Percentiles rank a stretch among this genome's conserved stretches.
Evolutionary conservation across 1,140 invertebrate genomes (phyloP).

Genomic region (Propsilocerus akamusi): DNA sequence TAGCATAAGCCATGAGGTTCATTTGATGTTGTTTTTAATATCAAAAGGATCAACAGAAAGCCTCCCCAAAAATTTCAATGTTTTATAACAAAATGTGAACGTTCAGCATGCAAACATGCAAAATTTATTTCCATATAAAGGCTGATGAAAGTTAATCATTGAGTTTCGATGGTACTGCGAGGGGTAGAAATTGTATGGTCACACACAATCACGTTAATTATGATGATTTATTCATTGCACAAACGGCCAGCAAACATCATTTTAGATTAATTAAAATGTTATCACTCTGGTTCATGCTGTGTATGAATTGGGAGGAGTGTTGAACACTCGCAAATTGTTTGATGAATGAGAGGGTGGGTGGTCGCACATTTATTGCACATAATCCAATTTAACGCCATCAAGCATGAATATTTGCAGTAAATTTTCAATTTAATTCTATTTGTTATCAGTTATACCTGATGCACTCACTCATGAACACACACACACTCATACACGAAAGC

Average conservation of each 20-base stretch:
- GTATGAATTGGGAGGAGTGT: too few relatives aligned
- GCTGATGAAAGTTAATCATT: too few relatives aligned
- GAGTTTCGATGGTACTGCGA: too few relatives aligned
- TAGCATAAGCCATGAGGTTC: not conserved
- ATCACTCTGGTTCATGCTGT: too few relatives aligned
- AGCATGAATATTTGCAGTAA: not conserved
- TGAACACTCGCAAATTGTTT: not conserved
- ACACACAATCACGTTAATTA: not conserved
- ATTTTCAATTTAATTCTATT: not conserved
- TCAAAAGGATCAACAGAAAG: too few relatives aligned
- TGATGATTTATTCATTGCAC: not conserved
- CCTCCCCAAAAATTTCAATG: too few relatives aligned
- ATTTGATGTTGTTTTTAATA: not conserved
- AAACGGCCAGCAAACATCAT: not conserved
- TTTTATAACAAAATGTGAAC: too few relatives aligned
- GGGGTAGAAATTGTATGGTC: too few relatives aligned
- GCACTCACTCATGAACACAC: not conserved
- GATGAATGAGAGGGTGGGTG: too few relatives aligned
- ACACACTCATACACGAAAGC: not conserved
- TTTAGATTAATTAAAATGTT: not conserved
- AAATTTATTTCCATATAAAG: too few relatives aligned
- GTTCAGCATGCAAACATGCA: too few relatives aligned
- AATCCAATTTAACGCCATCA: not conserved
- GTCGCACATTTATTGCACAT: not conserved
- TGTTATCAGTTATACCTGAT: not conserved